These are phyloP conservation scores for Acomys russatus DNA, from an alignment of 2,797 vertebrate genomes.

Conservation along the genomic window DNA sequence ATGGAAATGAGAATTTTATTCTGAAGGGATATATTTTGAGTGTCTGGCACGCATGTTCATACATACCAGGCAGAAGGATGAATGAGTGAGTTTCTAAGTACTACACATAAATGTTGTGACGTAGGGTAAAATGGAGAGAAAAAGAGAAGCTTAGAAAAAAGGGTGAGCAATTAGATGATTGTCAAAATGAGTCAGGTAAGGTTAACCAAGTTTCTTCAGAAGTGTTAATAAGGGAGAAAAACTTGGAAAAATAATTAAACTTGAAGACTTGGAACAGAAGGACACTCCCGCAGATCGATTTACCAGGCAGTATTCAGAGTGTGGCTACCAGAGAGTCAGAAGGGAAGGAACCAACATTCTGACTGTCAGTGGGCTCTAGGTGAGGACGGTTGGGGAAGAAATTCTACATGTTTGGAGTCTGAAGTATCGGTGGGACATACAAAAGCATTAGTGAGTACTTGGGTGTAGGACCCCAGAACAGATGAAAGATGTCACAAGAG, in stretches of 20 bases:
- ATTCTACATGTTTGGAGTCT: not conserved
- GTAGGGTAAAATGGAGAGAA: slow-evolving; percentile 8
- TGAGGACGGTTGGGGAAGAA: slow-evolving; percentile 15
- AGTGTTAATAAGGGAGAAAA: not conserved
- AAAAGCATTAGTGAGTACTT: slow-evolving; percentile 22
- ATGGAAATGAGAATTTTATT: slow-evolving; percentile 46
- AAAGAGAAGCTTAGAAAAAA: slow-evolving; percentile 45
- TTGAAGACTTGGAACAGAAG: slow-evolving; percentile 21
- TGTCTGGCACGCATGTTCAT: not conserved
- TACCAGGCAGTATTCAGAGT: not conserved
- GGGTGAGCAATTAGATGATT: not conserved
- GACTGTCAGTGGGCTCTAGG: not conserved
- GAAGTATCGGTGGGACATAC: slow-evolving; percentile 49
- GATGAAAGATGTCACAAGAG: not conserved
- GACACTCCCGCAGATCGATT: not conserved
- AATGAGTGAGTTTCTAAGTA: not conserved
- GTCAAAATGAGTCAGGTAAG: not conserved
- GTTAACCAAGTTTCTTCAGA: slow-evolving; percentile 21
- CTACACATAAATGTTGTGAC: slow-evolving; percentile 19
- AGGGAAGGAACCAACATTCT: slow-evolving; percentile 9
- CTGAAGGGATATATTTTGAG: not conserved
- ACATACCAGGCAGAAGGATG: not conserved
- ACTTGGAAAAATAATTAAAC: not conserved
- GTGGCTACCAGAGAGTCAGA: not conserved
- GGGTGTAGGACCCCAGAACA: not conserved